phyloP scores from a whole-genome alignment of 2,113 vertebrate genomes.

The Raphicerus campestris region DNA sequence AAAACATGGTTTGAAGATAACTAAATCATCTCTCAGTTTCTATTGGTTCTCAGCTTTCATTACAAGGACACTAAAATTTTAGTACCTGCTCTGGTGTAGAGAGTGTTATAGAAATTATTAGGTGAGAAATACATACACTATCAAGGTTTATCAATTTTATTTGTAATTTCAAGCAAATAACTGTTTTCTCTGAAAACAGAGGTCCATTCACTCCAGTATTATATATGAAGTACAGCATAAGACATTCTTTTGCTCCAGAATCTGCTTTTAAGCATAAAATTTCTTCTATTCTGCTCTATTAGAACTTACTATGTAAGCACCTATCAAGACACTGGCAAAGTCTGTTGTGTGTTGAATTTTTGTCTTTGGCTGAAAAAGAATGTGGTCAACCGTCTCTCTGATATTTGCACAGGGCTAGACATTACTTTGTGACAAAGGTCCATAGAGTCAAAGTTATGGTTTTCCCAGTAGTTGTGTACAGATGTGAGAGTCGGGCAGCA shows the following conservation, averaged over 20 bases:
- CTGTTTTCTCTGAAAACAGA: not conserved
- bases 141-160: not conserved
- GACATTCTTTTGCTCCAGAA: not conserved
- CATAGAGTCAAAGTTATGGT: not conserved
- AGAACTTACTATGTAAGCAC: not conserved
- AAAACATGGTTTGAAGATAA: constrained; percentile 15
- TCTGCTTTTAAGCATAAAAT: not conserved
- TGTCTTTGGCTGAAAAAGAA: not conserved
- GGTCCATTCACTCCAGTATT: not conserved
- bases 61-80: not conserved
- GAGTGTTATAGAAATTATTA: not conserved
- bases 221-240: not conserved
- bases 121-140: not conserved
- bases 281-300: not conserved
- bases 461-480: not conserved
- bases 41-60: not conserved
- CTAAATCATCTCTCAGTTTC: not conserved
- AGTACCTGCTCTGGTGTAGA: not conserved
- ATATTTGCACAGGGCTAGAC: not conserved
- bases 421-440: not conserved
- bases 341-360: not conserved
- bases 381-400: not conserved
- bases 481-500: not conserved
- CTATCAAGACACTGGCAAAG: not conserved
- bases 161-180: not conserved